phyloP scores from a whole-genome alignment of 2,888 invertebrate genomes.

The Hypolimnas misippus region DNA sequence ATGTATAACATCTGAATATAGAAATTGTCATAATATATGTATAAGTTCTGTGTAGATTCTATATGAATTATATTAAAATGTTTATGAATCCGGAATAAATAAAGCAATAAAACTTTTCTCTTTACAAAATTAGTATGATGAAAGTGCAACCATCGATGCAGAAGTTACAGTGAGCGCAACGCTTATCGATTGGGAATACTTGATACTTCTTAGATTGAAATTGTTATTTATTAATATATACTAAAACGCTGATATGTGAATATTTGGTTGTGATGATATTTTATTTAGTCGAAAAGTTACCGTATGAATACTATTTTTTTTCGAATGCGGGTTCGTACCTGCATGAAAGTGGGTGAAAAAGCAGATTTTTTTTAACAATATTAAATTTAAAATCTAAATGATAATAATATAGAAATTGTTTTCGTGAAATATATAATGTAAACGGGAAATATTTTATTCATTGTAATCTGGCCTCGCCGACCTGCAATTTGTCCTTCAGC shows the following conservation, averaged over 20 bases:
- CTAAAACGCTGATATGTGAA: no score
- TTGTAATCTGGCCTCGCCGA: constrained; percentile 42
- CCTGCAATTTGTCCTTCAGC: constrained; percentile 13
- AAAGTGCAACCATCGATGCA: constrained; percentile 1
- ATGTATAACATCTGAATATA: not conserved
- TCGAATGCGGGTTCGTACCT: no score
- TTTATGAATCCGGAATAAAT: not conserved
- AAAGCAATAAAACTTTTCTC: constrained; percentile 1
- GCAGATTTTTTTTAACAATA: no score
- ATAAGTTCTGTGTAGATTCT: not conserved
- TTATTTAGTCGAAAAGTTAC: no score
- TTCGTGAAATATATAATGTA: constrained; percentile 7
- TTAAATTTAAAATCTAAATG: no score
- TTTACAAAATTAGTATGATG: constrained; percentile 2
- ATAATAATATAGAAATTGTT: not conserved
- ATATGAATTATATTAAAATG: not conserved
- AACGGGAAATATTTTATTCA: constrained; percentile 42
- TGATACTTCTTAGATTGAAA: no score
- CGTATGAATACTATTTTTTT: no score
- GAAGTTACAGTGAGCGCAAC: not conserved
- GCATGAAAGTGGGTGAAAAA: no score
- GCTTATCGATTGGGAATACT: not conserved
- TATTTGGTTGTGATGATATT: no score
- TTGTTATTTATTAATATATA: no score
- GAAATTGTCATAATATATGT: not conserved